Evolutionary conservation across 2,797 vertebrate species (phyloP).

Genomic region (Pangasius krempfi): DNA sequence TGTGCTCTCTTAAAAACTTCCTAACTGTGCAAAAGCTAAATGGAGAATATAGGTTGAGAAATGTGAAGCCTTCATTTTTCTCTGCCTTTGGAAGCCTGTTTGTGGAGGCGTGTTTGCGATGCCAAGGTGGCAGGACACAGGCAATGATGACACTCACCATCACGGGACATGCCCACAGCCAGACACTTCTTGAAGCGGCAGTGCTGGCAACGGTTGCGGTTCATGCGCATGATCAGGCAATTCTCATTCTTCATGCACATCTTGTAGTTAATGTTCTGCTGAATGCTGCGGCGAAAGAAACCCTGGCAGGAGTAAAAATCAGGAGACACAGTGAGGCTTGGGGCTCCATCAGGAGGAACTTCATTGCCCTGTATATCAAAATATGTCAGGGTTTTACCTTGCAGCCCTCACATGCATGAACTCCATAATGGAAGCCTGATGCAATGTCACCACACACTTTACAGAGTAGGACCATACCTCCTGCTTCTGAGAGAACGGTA

Average conservation of each 20-base stretch:
- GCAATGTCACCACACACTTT: constrained; percentile 84
- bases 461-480: constrained; percentile 83
- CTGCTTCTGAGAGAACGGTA: constrained; percentile 70
- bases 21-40: constrained; percentile 51
- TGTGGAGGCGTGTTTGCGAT: constrained; percentile 1
- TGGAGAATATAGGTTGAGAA: constrained; percentile 52
- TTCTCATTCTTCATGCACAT: constrained; percentile 85
- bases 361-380: not conserved
- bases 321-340: not conserved
- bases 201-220: constrained; percentile 84
- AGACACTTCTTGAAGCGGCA: constrained; percentile 86
- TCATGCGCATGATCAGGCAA: constrained; percentile 83
- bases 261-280: constrained; percentile 86
- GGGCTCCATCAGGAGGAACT: constrained; percentile 20
- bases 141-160: constrained; percentile 71
- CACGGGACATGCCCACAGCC: constrained; percentile 83
- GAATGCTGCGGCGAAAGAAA: constrained; percentile 83
- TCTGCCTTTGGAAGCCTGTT: not conserved
- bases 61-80: constrained; percentile 15
- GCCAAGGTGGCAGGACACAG: not conserved
- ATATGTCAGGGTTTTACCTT: constrained; percentile 69
- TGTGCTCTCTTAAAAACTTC: constrained; percentile 51
- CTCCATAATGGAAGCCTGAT: constrained; percentile 83
- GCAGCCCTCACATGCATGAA: constrained; percentile 83
- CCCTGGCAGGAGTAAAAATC: constrained; percentile 66